Percentiles rank a stretch among this genome's conserved stretches.
Conservation (phyloP, 35 echinoderm and acorn worm species). For the Holothuria glaberrima region DNA sequence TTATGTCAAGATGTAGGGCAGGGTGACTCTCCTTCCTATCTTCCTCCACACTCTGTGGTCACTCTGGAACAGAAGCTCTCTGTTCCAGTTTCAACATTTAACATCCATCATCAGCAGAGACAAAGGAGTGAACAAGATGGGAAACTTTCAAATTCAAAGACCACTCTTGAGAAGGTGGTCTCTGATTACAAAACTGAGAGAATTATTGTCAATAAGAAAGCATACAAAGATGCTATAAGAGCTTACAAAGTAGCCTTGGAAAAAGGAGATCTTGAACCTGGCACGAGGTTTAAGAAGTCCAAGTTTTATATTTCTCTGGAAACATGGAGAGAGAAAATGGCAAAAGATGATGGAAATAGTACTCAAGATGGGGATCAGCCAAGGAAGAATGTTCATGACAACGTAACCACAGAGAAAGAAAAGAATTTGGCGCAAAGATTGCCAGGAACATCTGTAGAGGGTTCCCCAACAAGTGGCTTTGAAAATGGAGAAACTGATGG, state of each 20-base stretch:
- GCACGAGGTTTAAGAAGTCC: constrained; percentile 8
- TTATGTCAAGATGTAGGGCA: neutral
- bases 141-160: neutral
- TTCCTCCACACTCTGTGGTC: neutral
- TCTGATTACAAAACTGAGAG: constrained; percentile 39
- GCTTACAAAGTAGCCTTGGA: constrained; percentile 26
- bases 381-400: neutral
- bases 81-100: constrained; percentile 24
- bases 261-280: neutral
- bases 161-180: neutral
- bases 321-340: constrained; percentile 12
- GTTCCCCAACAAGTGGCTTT: neutral
- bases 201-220: constrained; percentile 41
- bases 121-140: neutral
- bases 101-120: neutral
- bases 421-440: neutral
- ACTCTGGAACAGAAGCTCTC: neutral
- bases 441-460: neutral
- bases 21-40: too few relatives aligned
- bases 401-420: neutral
- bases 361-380: neutral
- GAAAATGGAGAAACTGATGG: neutral
- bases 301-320: constrained; percentile 30
- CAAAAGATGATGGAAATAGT: neutral
- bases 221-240: constrained; percentile 45